Conservation (phyloP, 1,140 invertebrate species). For the Lutraria rhynchaena region DNA sequence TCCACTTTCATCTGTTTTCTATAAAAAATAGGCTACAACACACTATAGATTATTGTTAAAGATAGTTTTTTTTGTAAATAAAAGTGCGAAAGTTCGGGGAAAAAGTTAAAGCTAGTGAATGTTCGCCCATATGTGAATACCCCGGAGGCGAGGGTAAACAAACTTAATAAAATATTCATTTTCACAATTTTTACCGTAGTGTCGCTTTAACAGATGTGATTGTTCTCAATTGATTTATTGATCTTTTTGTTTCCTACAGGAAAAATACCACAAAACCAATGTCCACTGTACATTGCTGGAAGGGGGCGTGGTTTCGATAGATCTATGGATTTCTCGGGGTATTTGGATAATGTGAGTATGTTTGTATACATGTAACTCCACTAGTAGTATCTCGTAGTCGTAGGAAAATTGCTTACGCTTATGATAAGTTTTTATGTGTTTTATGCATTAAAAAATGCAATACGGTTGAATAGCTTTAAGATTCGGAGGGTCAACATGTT, state of each 20-base stretch:
- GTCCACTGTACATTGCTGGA: slow-evolving; percentile 51
- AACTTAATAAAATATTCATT: too few relatives aligned
- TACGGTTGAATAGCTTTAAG: neutral
- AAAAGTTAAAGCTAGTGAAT: too few relatives aligned
- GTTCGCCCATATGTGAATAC: too few relatives aligned
- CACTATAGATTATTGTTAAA: too few relatives aligned
- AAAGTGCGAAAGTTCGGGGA: too few relatives aligned
- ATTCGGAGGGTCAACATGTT: neutral
- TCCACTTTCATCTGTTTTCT: too few relatives aligned
- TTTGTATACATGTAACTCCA: neutral
- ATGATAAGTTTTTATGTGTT: neutral
- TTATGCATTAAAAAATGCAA: neutral
- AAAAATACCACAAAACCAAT: slow-evolving; percentile 53
- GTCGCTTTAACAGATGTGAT: too few relatives aligned
- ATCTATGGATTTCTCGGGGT: slow-evolving; percentile 53
- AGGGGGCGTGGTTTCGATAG: slow-evolving; percentile 39
- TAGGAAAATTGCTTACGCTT: neutral
- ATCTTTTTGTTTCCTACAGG: slow-evolving; percentile 19
- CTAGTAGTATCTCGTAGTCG: neutral
- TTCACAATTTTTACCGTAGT: too few relatives aligned
- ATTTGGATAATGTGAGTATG: slow-evolving; percentile 54
- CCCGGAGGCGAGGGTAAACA: too few relatives aligned
- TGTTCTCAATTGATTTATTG: too few relatives aligned
- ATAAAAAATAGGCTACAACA: too few relatives aligned
- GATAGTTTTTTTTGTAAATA: too few relatives aligned